Evolutionary conservation across 2,888 invertebrate species (phyloP), one percentile per base, ranked within the genome.

Genomic region (Apotomis capreana): DNA sequence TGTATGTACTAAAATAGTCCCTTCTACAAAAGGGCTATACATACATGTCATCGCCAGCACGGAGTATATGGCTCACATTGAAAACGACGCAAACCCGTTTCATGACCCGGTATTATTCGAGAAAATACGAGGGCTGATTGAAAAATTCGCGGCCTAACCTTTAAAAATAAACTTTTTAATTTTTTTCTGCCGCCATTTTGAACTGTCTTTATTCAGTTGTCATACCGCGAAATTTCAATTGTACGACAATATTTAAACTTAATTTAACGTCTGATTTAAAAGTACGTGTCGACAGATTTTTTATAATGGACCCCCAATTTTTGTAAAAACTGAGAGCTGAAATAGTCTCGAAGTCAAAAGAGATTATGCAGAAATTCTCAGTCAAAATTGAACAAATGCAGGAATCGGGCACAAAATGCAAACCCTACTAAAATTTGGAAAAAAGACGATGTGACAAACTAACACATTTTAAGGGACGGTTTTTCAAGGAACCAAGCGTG

Each of bases 351-450:
- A 58, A 37, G 13, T 40, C 49, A n/a, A 67, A 51, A 59, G 67
- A 67, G 12, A 59, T 52, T 9, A 5, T 49, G 9, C 36, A 58
- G 5, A 12, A 51, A 59, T 1, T 67, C 4, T 13, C 58, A 6
- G n/a, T n/a, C 49, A 5, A 49, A 51, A 59, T 37, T 67, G 0
- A 59, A 51, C 1, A 67, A 67, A 51, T 36, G 26, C 26, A 26
- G 26, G 8, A 3, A 46, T 51, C 0, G 59, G 40, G 26, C 26
- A 26, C 26, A 26, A n/a, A 40, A 57, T 10, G 13, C 13, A 9
- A 13, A 65, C 8, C 15, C 65, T 3, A 37, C 3, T n/a, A 54
- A 68, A 68, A 12, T 4, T 4, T 68, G 68, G 68, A 60, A 52
- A 68, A 68, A 52, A 49, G n/a, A 51, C 55, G 8, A 26, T 26